A percentile compares a stretch with the other conserved stretches of the same genome.
Conservation (phyloP, 2,888 invertebrate species). For the Drosophila neotestacea region DNA sequence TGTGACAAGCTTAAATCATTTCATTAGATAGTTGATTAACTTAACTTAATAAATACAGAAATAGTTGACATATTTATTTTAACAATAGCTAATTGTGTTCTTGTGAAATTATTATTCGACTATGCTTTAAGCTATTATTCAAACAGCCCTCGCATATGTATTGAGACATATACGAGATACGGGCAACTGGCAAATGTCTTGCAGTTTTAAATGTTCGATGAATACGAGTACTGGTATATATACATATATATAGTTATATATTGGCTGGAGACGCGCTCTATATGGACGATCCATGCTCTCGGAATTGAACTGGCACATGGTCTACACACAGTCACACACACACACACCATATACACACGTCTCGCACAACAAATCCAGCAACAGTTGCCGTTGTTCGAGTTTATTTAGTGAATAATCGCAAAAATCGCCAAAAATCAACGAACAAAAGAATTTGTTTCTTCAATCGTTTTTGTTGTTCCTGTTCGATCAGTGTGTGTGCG, state of each 20-base stretch:
- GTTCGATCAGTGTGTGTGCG: constrained; percentile 6
- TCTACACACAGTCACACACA: constrained; percentile 19
- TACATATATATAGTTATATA: constrained; percentile 6
- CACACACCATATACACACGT: constrained; percentile 17
- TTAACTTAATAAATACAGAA: too few species aligned
- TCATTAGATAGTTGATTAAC: too few species aligned
- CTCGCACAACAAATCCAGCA: constrained; percentile 13
- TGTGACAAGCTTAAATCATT: too few species aligned
- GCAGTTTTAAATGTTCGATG: constrained; percentile 17
- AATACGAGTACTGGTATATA: constrained; percentile 4
- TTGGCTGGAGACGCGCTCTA: constrained; percentile 33
- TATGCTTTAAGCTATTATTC: neutral
- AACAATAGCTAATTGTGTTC: too few species aligned
- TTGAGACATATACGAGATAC: constrained; percentile 14
- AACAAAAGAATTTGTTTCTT: constrained; percentile 33
- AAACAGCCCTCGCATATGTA: constrained; percentile 16
- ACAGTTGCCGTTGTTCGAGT: constrained; percentile 51
- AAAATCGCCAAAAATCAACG: constrained; percentile 42
- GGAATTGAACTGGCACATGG: constrained; percentile 46
- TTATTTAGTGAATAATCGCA: constrained; percentile 71
- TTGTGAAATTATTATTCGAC: too few species aligned
- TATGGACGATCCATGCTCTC: constrained; percentile 14
- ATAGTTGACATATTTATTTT: too few species aligned
- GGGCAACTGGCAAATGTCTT: constrained; percentile 32
- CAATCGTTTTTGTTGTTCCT: constrained; percentile 7